Base-by-base conservation (phyloP, 2,797 vertebrate genomes). In the Heterohyrax brucei region DNA sequence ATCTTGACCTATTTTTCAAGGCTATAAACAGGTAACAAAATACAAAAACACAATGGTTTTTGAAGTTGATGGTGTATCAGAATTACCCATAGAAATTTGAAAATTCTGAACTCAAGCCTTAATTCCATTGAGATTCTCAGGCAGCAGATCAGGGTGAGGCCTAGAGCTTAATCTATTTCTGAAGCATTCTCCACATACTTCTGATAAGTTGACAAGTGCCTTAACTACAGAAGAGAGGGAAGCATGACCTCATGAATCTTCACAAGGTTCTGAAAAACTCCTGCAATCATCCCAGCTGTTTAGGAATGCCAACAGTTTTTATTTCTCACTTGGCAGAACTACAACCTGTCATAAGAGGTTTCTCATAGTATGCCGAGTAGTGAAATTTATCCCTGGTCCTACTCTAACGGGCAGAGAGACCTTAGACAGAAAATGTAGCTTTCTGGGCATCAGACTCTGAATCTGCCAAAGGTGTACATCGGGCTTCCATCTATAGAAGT, bases 121-220 rank as follows among this genome's bases (percentile, higher is more conserved):
- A 88, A 88, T 62, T 2, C 50, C 9, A 33, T 0, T 83, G 39
- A 84, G 21, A 89, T 92, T 62, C 59, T 72, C 68, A 77, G 87
- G 53, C 39, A 72, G 14, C 13, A 77, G 16, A 48, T 21, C 19
- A n/a, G 12, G 33, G 70, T 39, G 21, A 89, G 44, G 28, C 22
- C 13, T 84, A 24, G 21, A 48, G 56, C 2, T 70, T 64, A 18
- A 64, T 13, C 7, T 24, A 56, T 84, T 82, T 85, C 90, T 14
- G 19, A 94, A 93, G 19, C 39, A 13, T n/a, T 89, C 19, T 13
- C 10, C n/a, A 72, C 14, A 4, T 30, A 84, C 66, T 89, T 95
- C 50, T 33, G 46, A 78, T 50, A 21, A 83, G 28, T 33, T 70
- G 80, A 70, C 10, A 93, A 86, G 7, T 89, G 8, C 1, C 73